These are phyloP conservation scores for Platyrinchus mystaceus DNA, from an alignment of 2,797 vertebrate genomes.

Conservation along the genomic window DNA sequence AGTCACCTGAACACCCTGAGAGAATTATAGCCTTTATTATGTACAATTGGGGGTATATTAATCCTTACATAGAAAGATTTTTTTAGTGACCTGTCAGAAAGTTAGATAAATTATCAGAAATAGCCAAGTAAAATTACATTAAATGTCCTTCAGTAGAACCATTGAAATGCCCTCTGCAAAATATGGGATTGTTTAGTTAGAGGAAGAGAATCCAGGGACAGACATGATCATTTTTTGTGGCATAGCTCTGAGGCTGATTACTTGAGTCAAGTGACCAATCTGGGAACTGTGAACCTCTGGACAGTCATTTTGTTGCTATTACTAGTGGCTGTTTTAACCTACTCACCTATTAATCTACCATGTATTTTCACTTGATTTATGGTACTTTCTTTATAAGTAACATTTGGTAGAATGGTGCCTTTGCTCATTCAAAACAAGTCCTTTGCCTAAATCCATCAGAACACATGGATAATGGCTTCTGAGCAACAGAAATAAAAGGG, in stretches of 20 bases:
- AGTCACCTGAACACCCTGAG: constrained; percentile 35
- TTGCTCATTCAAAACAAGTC: constrained; percentile 46
- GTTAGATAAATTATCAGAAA: constrained; percentile 61
- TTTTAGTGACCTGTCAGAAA: constrained; percentile 55
- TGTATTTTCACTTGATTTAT: constrained; percentile 46
- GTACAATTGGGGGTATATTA: constrained; percentile 46
- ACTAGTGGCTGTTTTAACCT: constrained; percentile 63
- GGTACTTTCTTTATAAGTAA: constrained; percentile 33
- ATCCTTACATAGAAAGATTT: constrained; percentile 49
- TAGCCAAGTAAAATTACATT: constrained; percentile 55
- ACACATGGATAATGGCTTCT: background rate
- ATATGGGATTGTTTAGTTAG: constrained; percentile 50
- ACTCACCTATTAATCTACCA: constrained; percentile 56
- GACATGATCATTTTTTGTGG: constrained; percentile 34
- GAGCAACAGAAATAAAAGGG: constrained; percentile 21
- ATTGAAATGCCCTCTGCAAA: constrained; percentile 48
- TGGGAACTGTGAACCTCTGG: constrained; percentile 48
- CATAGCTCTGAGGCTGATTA: constrained; percentile 55
- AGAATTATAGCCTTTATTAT: constrained; percentile 52
- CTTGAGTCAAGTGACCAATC: constrained; percentile 45
- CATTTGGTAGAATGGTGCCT: background rate
- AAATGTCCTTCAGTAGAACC: constrained; percentile 37
- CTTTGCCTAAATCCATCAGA: constrained; percentile 38
- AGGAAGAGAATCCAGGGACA: constrained; percentile 46
- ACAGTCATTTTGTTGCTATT: constrained; percentile 38